Conservation (phyloP, 2,888 invertebrate genomes). For the Saturnia pavonia region DNA sequence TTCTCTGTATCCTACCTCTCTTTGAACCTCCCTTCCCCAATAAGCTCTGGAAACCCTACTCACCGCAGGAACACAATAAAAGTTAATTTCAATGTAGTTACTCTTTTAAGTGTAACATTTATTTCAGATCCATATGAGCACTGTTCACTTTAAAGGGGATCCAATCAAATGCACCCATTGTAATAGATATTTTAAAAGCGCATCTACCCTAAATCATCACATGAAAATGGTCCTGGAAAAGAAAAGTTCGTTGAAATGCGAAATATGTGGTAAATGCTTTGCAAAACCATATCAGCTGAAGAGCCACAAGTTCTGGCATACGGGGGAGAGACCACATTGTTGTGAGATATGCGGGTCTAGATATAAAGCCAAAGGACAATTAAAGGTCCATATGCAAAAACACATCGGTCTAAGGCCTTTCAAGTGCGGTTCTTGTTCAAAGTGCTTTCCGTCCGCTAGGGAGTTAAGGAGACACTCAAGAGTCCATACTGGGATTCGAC, state of each 20-base stretch:
- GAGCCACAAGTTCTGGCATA: slow-evolving; percentile 53
- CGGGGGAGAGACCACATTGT: slow-evolving; percentile 43
- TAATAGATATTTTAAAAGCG: slow-evolving; percentile 47
- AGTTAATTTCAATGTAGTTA: too few relatives aligned
- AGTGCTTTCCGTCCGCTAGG: slow-evolving; percentile 29
- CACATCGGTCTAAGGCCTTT: slow-evolving; percentile 39
- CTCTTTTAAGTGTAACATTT: not conserved
- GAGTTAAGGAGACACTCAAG: slow-evolving; percentile 37
- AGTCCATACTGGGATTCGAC: slow-evolving; percentile 42
- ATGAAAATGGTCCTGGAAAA: slow-evolving; percentile 31
- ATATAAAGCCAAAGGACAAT: slow-evolving; percentile 48
- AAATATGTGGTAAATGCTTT: slow-evolving; percentile 48
- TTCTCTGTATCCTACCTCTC: too few relatives aligned
- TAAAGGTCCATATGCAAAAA: slow-evolving; percentile 41
- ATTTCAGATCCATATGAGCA: slow-evolving; percentile 36
- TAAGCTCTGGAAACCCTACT: too few relatives aligned
- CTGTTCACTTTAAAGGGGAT: slow-evolving; percentile 32
- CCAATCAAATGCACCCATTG: slow-evolving; percentile 52
- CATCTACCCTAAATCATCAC: slow-evolving; percentile 39
- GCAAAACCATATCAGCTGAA: slow-evolving; percentile 33
- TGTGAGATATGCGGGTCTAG: slow-evolving; percentile 49
- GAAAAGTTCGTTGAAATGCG: slow-evolving; percentile 44
- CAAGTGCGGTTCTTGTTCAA: slow-evolving; percentile 37
- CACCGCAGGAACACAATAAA: too few relatives aligned
- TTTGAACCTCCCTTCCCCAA: too few relatives aligned